Evolutionary conservation across 37 sponge, comb jelly and placozoan genomes (phyloP).

Genomic region (Spongia lamella): DNA sequence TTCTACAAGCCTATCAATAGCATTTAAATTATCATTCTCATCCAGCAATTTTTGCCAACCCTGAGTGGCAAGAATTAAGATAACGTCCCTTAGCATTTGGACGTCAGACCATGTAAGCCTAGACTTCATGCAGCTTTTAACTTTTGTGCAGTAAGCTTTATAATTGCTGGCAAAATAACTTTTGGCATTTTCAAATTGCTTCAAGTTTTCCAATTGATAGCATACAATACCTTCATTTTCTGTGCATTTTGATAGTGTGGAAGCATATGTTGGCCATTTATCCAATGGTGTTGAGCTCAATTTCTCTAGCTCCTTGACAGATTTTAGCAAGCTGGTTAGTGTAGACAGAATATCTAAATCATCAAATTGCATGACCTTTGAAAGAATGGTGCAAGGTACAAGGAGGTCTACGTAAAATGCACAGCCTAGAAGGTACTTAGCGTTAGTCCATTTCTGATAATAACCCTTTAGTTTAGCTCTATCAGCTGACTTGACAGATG

Average conservation of each 20-base stretch:
- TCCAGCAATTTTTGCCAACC: slow-evolving; percentile 60
- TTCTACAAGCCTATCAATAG: slow-evolving; percentile 38
- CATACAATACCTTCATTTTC: slow-evolving; percentile 8
- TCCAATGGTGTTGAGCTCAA: slow-evolving; percentile 14
- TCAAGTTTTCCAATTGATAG: slow-evolving; percentile 44
- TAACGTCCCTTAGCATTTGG: slow-evolving; percentile 41
- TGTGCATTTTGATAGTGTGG: slow-evolving; percentile 1
- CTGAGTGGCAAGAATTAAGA: slow-evolving; percentile 43
- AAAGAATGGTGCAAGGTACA: slow-evolving; percentile 37
- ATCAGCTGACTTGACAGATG: too few species aligned
- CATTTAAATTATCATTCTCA: slow-evolving; percentile 33
- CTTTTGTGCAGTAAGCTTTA: slow-evolving; percentile 19
- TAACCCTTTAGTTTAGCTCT: slow-evolving; percentile 68
- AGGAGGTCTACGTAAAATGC: slow-evolving; percentile 57
- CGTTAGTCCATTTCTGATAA: slow-evolving; percentile 49
- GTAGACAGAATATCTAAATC: slow-evolving; percentile 38
- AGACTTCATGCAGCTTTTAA: slow-evolving; percentile 6
- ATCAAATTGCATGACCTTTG: slow-evolving; percentile 48
- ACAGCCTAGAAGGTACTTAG: slow-evolving; percentile 73
- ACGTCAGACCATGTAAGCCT: slow-evolving; percentile 36
- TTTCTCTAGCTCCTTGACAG: slow-evolving; percentile 44
- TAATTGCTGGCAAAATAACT: slow-evolving; percentile 13
- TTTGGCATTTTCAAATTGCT: slow-evolving; percentile 22
- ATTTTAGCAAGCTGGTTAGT: slow-evolving; percentile 26
- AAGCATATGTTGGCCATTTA: slow-evolving; percentile 34